Conservation (phyloP, 2,113 vertebrate species). For the Lasiurus cinereus region DNA sequence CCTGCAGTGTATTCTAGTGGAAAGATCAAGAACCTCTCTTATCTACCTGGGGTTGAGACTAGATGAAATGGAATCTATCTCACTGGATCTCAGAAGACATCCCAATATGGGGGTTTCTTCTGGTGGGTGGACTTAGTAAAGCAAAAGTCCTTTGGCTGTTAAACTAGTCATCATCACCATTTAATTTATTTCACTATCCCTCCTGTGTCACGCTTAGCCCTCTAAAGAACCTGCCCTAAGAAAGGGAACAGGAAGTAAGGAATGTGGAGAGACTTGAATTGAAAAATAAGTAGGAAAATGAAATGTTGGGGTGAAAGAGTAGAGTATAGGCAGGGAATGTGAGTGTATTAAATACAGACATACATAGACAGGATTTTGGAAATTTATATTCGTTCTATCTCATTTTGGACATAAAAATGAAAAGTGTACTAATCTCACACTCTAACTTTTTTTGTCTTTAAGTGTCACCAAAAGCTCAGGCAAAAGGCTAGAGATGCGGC, state of each 20-base stretch:
- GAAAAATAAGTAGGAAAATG: background rate
- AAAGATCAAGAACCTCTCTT: background rate
- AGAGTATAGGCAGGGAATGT: background rate
- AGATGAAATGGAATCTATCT: background rate
- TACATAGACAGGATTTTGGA: background rate
- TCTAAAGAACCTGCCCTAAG: background rate
- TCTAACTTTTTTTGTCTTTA: slow-evolving; percentile 72
- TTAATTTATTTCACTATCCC: background rate
- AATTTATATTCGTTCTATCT: background rate
- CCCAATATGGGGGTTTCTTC: background rate
- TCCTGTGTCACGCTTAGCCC: background rate
- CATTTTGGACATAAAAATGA: background rate
- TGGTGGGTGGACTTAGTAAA: background rate
- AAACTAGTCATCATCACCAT: background rate
- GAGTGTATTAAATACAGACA: background rate
- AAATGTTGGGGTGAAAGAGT: background rate
- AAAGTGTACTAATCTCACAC: background rate
- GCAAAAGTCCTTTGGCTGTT: background rate
- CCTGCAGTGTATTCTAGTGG: background rate
- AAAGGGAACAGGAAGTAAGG: background rate
- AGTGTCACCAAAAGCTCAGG: slow-evolving; percentile 65
- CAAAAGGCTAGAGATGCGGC: slow-evolving; percentile 42
- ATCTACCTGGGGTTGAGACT: background rate
- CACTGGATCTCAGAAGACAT: background rate
- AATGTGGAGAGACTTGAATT: background rate